A percentile compares a stretch with the other conserved stretches of the same genome.
phyloP scores from a whole-genome alignment of 2,113 vertebrate genomes.

The Tiliqua scincoides region DNA sequence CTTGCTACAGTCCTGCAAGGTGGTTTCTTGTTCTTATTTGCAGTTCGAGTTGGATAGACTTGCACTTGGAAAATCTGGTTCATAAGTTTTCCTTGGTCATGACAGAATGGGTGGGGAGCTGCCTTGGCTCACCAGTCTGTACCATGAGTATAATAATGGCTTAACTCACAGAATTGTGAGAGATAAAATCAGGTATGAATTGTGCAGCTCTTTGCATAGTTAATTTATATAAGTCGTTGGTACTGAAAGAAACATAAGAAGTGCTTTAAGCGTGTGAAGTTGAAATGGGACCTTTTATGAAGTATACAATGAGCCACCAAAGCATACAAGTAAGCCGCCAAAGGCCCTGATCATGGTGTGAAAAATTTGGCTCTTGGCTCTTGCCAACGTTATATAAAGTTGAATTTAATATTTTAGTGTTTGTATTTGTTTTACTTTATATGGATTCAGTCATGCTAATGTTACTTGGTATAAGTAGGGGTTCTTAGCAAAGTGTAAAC shows the following conservation, averaged over 20 bases:
- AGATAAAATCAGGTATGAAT: neutral
- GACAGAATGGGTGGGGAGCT: neutral
- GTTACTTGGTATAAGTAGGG: neutral
- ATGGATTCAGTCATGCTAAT: neutral
- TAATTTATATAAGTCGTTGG: neutral
- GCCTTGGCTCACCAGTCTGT: neutral
- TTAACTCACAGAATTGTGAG: neutral
- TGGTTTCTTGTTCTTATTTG: neutral
- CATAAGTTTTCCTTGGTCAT: neutral
- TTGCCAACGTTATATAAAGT: neutral
- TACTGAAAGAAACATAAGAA: neutral
- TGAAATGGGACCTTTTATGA: neutral
- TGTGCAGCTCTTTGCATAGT: neutral
- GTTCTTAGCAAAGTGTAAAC: constrained; percentile 21
- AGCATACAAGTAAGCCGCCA: neutral
- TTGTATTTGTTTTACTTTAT: neutral
- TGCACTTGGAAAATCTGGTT: neutral
- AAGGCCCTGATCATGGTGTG: constrained; percentile 1
- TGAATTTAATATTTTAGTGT: neutral
- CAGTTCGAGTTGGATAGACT: neutral
- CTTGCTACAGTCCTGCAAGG: neutral
- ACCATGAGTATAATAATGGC: too few species aligned
- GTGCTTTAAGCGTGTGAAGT: neutral
- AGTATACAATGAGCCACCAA: neutral
- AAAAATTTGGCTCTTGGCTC: neutral